A percentile compares a stretch with the other conserved stretches of the same genome.
phyloP scores from a whole-genome alignment of 2,888 invertebrate species.

The Homarus gammarus region DNA sequence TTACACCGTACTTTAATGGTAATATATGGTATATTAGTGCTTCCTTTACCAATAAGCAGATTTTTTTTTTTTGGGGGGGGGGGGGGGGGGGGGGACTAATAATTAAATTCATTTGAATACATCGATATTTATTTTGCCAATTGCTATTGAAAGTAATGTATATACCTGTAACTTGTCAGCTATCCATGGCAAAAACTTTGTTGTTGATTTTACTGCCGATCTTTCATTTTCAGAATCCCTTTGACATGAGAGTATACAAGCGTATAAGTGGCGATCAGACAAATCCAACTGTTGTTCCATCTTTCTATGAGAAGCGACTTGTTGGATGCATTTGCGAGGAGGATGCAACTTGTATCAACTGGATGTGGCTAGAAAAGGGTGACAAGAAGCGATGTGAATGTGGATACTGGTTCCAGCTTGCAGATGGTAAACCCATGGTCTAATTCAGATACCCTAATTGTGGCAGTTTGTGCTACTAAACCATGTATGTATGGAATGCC shows the following conservation, averaged over 20 bases:
- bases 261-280: constrained; percentile 87
- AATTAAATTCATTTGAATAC: no score
- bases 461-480: neutral
- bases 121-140: no score
- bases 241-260: constrained; percentile 87
- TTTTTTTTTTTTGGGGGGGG: no score
- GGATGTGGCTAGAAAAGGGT: constrained; percentile 97
- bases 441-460: constrained; percentile 22
- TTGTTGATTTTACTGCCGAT: no score
- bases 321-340: constrained; percentile 98
- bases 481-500: neutral
- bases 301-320: constrained; percentile 92
- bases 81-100: no score
- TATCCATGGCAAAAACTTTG: no score
- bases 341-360: constrained; percentile 92
- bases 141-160: no score
- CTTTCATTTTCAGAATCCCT: constrained; percentile 79
- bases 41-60: no score
- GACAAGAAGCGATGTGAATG: constrained; percentile 95
- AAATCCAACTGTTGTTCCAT: constrained; percentile 92
- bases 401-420: constrained; percentile 97
- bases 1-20: no score
- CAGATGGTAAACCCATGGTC: constrained; percentile 80
- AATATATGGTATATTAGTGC: no score
- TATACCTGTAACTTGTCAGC: no score